Evolutionary conservation across 2,113 vertebrate species (phyloP).

Genomic region (Tautogolabrus adspersus): DNA sequence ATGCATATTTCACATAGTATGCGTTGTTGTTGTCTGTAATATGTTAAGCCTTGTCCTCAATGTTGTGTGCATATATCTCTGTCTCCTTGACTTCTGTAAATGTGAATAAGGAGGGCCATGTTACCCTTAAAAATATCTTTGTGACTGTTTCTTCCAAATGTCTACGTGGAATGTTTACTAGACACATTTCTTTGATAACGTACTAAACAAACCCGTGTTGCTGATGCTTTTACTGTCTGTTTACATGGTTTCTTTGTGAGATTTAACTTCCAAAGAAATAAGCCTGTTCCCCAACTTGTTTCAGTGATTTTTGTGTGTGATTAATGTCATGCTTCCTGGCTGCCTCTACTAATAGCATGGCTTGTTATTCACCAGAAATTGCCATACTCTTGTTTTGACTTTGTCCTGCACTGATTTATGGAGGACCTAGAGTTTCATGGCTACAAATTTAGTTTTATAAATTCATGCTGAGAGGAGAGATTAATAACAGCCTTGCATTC

Average conservation of each 20-base stretch:
- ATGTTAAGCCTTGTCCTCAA: neutral
- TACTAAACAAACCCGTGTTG: neutral
- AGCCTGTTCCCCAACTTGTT: neutral
- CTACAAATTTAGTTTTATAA: neutral
- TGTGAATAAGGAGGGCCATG: neutral
- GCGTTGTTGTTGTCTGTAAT: neutral
- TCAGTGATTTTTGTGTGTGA: constrained; percentile 4
- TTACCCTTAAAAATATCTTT: neutral
- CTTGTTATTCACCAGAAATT: constrained; percentile 14
- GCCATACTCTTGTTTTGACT: constrained; percentile 23
- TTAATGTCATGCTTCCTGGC: constrained; percentile 25
- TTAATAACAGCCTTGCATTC: constrained; percentile 9
- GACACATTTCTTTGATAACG: neutral
- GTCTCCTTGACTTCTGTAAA: neutral
- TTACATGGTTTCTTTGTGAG: constrained; percentile 45
- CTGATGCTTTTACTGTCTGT: neutral
- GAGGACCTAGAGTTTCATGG: constrained; percentile 16
- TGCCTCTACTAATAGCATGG: constrained; percentile 13
- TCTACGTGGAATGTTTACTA: neutral
- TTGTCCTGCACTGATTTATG: constrained; percentile 26
- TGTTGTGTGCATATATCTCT: constrained; percentile 12
- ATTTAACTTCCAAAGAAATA: constrained; percentile 41
- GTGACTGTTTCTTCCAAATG: neutral
- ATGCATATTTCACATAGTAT: constrained; percentile 15
- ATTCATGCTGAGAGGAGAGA: constrained; percentile 6